A percentile compares a stretch with the other conserved stretches of the same genome.
Evolutionary conservation across 2,113 vertebrate species (phyloP).

Genomic region (Clarias batrachus): DNA sequence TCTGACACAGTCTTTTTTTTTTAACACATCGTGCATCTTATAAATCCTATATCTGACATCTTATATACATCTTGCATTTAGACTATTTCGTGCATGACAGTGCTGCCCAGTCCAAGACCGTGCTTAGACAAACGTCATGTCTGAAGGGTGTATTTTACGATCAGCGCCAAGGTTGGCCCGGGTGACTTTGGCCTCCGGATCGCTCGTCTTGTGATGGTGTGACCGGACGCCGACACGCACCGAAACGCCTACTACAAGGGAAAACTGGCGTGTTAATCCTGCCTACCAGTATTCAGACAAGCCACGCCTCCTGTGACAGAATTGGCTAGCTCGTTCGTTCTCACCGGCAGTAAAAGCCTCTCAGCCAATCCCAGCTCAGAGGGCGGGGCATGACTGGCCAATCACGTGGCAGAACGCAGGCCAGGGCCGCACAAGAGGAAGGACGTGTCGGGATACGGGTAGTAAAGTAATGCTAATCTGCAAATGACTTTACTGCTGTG

Average conservation of each 20-base stretch:
- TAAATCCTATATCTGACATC: no score
- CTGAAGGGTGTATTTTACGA: slow-evolving; percentile 64
- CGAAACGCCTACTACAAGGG: neutral
- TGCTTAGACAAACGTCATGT: slow-evolving; percentile 60
- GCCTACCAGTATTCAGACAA: neutral
- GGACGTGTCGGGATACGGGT: neutral
- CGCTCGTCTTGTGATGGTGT: neutral
- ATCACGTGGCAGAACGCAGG: neutral
- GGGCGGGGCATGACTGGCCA: neutral
- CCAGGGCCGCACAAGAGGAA: neutral
- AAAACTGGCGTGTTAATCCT: neutral
- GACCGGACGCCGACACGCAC: neutral
- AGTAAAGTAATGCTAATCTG: neutral
- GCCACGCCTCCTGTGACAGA: neutral
- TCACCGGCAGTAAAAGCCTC: neutral
- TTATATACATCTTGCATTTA: no score
- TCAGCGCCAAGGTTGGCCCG: slow-evolving; percentile 69
- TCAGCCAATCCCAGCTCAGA: neutral
- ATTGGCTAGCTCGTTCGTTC: neutral
- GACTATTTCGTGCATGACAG: no score
- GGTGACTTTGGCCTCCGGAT: slow-evolving; percentile 47
- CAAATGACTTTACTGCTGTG: neutral
- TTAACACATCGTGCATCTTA: neutral
- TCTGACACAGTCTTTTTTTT: neutral
- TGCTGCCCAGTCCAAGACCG: neutral